Base-by-base conservation (phyloP, 2,797 vertebrate species). In the Cyclopterus lumpus region DNA sequence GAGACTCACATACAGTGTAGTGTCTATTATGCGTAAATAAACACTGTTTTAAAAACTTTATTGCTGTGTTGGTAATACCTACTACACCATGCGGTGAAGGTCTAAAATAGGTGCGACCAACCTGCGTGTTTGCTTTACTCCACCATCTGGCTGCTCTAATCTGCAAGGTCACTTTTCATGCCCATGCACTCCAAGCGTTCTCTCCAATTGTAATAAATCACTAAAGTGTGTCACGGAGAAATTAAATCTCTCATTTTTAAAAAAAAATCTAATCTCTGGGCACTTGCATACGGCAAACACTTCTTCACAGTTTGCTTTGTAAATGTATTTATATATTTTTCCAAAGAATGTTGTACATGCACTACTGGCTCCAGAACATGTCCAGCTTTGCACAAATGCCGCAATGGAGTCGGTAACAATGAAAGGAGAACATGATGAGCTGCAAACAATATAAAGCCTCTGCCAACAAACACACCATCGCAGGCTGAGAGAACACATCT, bases 141-240 rank as follows among this genome's bases (percentile, higher is more conserved):
- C 86, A 92, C 89, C 90, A 92, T 94, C 91, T 93, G 92, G 83
- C 89, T 87, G 76, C 72, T 89, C 74, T 59, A 66, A 73, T 84
- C 80, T 82, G 80, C 88, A 93, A 93, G 89, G 89, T 91, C 90
- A 89, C 66, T 78, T 81, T 73, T 79, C 73, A 75, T 78, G 67
- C 48, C 69, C 42, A 51, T 86, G 86, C 60, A 68, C n/a, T 42
- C 40, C 46, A 15, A 16, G 22, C 53, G 12, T 77, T 28, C 38
- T 32, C 26, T 67, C 53, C 62, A 30, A 61, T 69, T 73, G 28
- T 67, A 57, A 67, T 54, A 67, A 42, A 62, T 54, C 28, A 48
- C 24, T 24, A 16, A 42, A 61, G 15, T 49, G 16, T 59, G 57
- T 32, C 60, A 64, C 28, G 48, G 57, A 54, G 26, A 61, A 54